Evolutionary conservation across 2,888 invertebrate genomes (phyloP).

Genomic region (Pomacea canaliculata): DNA sequence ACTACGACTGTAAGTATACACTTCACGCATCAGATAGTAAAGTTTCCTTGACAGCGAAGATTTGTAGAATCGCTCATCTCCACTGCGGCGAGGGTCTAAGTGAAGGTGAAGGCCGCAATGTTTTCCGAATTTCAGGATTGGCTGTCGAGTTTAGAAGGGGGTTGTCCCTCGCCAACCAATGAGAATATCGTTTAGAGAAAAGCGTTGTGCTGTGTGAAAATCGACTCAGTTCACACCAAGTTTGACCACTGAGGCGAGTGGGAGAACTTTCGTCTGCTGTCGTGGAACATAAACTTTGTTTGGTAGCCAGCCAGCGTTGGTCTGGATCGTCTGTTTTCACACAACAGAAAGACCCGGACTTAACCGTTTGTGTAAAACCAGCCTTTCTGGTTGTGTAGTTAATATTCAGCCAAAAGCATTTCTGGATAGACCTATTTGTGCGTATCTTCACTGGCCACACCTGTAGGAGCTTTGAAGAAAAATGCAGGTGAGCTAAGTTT

Average conservation of each 20-base stretch:
- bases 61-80: slow-evolving; percentile 2
- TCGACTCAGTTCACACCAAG: slow-evolving; percentile 13
- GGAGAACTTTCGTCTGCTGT: background rate
- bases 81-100: slow-evolving; percentile 3
- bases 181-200: background rate
- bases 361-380: no score
- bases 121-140: background rate
- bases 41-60: background rate
- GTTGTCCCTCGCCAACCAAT: slow-evolving; percentile 13
- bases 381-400: no score
- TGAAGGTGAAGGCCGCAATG: slow-evolving; percentile 18
- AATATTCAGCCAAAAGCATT: no score
- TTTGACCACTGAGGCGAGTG: slow-evolving; percentile 24
- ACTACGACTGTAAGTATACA: no score
- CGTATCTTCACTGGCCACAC: no score
- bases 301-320: no score
- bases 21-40: background rate
- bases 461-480: no score
- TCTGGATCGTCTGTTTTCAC: no score
- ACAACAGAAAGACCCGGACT: no score
- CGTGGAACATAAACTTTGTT: no score
- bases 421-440: no score
- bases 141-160: slow-evolving; percentile 5
- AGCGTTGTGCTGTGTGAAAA: slow-evolving; percentile 5
- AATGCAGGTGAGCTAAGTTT: no score